A percentile compares a stretch with the other conserved stretches of the same genome.
These are phyloP conservation scores for Ectemnius continuus DNA, from an alignment of 2,888 invertebrate genomes.

Conservation along the genomic window DNA sequence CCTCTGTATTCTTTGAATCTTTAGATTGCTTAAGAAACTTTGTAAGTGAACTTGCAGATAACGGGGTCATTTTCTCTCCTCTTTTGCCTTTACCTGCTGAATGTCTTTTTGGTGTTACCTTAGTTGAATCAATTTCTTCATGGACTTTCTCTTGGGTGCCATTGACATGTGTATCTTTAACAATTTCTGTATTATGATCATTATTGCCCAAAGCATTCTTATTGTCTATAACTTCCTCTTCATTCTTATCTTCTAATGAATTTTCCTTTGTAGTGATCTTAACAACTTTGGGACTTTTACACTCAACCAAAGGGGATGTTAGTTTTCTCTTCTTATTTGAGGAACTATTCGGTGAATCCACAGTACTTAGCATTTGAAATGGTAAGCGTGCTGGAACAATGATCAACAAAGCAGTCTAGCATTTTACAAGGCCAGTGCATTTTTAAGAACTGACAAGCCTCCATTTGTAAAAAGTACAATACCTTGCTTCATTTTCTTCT, in stretches of 20 bases:
- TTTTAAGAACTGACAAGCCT: background rate
- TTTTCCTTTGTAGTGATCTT: conserved; percentile 67
- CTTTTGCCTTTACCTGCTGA: conserved; percentile 44
- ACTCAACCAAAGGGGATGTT: conserved; percentile 58
- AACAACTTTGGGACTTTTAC: conserved; percentile 64
- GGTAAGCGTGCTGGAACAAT: conserved; percentile 68
- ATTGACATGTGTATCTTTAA: conserved; percentile 22
- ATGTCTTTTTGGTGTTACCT: conserved; percentile 26
- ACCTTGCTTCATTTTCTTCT: conserved; percentile 73
- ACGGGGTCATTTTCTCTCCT: conserved; percentile 44
- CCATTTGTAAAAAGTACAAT: conserved; percentile 19
- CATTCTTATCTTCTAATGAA: conserved; percentile 16
- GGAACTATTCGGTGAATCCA: conserved; percentile 53
- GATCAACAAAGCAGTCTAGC: background rate
- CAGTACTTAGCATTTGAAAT: conserved; percentile 66
- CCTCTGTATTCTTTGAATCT: conserved; percentile 4
- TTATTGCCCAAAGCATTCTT: background rate
- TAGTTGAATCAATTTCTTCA: conserved; percentile 16
- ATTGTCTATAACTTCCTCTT: conserved; percentile 9
- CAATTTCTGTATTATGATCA: conserved; percentile 10
- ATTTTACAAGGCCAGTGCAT: background rate
- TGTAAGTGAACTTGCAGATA: conserved; percentile 51
- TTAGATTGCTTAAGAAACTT: conserved; percentile 62
- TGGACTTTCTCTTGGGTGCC: conserved; percentile 25
- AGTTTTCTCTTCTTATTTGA: conserved; percentile 71